phyloP scores from a whole-genome alignment of 2,888 invertebrate species.

The Andrena haemorrhoa region DNA sequence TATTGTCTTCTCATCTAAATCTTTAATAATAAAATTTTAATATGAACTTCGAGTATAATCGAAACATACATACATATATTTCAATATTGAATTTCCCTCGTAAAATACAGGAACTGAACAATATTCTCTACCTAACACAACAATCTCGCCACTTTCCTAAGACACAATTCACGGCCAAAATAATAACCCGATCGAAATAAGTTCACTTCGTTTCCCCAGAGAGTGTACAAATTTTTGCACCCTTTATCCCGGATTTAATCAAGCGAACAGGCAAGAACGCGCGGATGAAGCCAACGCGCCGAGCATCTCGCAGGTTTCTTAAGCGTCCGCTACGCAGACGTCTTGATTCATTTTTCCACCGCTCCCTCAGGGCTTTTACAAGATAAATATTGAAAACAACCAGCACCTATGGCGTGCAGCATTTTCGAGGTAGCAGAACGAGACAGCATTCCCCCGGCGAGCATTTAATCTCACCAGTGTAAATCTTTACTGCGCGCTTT shows the following conservation, averaged over 20 bases:
- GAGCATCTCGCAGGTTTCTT: conserved; percentile 25
- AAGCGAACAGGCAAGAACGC: background rate
- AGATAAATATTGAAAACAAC: conserved; percentile 40
- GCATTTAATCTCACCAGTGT: conserved; percentile 28
- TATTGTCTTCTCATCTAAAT: too few relatives aligned
- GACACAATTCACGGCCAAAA: background rate
- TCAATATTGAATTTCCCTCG: too few relatives aligned
- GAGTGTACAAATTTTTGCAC: too few relatives aligned
- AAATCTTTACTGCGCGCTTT: conserved; percentile 29
- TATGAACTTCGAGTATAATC: too few relatives aligned
- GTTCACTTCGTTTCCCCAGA: background rate
- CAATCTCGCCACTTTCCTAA: background rate
- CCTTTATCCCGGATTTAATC: background rate
- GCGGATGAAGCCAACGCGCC: background rate
- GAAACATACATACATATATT: too few relatives aligned
- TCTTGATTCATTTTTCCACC: conserved; percentile 19
- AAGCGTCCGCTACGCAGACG: conserved; percentile 5
- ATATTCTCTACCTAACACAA: background rate
- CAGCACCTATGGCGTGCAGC: background rate
- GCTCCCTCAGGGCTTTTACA: conserved; percentile 7
- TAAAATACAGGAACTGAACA: too few relatives aligned
- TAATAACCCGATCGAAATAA: background rate
- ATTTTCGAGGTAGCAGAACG: background rate
- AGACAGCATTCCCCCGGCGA: conserved; percentile 18
- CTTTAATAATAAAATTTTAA: too few relatives aligned